Base-by-base conservation (phyloP, 2,888 invertebrate genomes). In the Nomada flava region DNA sequence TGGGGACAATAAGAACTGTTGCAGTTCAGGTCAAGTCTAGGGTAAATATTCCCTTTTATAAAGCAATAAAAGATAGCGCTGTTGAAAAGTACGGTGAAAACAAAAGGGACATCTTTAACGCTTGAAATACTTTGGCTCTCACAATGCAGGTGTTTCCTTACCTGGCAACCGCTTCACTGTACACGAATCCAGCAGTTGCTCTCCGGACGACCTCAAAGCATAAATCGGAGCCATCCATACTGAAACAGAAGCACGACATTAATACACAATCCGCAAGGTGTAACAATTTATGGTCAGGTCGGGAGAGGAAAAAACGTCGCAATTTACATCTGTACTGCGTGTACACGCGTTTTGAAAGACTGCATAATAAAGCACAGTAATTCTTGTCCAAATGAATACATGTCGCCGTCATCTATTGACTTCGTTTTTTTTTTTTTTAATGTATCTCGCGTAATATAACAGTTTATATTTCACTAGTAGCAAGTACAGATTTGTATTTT, bases 111-210 rank as follows among this genome's bases (percentile, higher is more conserved):
- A n/a, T 13, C 20, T 47, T 68, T 53, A 53, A 77, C 13, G 59
- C 2, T 5, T 63, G 36, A 36, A 75, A 65, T 70, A 47, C 62
- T 70, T 73, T 63, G 20, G 10, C 50, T 11, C 23, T 15, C 15
- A 65, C 60, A 42, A 67, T 74, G 64, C 47, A 63, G 64, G 59
- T 60, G 75, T 78, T 74, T 82, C 93, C 95, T 95, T 95, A 98
- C 99, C 99, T 99, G 86, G 99, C 98, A 73, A 99, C 99, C 60
- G 99, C 98, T 95, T 99, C 99, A 92, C 99, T 99, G 95, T 99
- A 99, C 80, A 99, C 99, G 94, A 99, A 99, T 85, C 99, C 99
- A 72, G 98, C 97, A 50, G 97, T 96, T 36, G 99, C 99, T 92
- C 99, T 96, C 91, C 98, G 96, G 42, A 99, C 99, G 86, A 99